A percentile compares a stretch with the other conserved stretches of the same genome.
These are phyloP conservation scores for Drosophila varians DNA, from an alignment of 1,140 invertebrate species.

Conservation along the genomic window DNA sequence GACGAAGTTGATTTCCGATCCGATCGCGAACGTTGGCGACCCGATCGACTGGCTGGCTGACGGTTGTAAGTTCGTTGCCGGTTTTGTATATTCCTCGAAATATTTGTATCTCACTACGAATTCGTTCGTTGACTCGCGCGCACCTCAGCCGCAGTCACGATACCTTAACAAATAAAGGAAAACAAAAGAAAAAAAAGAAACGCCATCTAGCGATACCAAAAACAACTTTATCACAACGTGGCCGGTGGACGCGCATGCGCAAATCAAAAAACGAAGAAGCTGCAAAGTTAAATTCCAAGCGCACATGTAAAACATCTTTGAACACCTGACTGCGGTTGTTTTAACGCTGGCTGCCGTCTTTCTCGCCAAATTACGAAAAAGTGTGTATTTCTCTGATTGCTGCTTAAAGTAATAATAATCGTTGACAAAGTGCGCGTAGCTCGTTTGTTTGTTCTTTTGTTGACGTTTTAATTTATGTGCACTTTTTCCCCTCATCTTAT, in stretches of 20 bases:
- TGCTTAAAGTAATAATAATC: slow-evolving; percentile 48
- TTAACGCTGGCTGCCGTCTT: not conserved
- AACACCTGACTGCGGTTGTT: slow-evolving; percentile 10
- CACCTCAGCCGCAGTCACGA: slow-evolving; percentile 36
- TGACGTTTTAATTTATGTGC: slow-evolving; percentile 66
- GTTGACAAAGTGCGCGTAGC: slow-evolving; percentile 47
- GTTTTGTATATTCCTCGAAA: slow-evolving; percentile 20
- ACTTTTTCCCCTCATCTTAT: slow-evolving; percentile 26
- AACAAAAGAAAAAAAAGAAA: no score
- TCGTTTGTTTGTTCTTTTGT: slow-evolving; percentile 53
- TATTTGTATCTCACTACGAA: slow-evolving; percentile 68
- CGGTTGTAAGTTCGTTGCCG: slow-evolving; percentile 11
- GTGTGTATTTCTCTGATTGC: slow-evolving; percentile 38
- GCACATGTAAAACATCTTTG: slow-evolving; percentile 21
- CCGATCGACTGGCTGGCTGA: slow-evolving; percentile 8
- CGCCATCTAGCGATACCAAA: not conserved
- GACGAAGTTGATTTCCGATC: slow-evolving; percentile 13
- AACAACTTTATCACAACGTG: slow-evolving; percentile 24
- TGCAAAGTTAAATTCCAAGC: slow-evolving; percentile 18
- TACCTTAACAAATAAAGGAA: not conserved
- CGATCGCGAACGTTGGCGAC: slow-evolving; percentile 12
- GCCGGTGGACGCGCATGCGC: slow-evolving; percentile 67
- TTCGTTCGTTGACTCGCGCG: slow-evolving; percentile 79
- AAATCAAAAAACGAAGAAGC: slow-evolving; percentile 32
- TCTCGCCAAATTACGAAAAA: slow-evolving; percentile 43